A percentile compares a stretch with the other conserved stretches of the same genome.
Conservation (phyloP, 2,888 invertebrate genomes). For the Stenodera caucasica region DNA sequence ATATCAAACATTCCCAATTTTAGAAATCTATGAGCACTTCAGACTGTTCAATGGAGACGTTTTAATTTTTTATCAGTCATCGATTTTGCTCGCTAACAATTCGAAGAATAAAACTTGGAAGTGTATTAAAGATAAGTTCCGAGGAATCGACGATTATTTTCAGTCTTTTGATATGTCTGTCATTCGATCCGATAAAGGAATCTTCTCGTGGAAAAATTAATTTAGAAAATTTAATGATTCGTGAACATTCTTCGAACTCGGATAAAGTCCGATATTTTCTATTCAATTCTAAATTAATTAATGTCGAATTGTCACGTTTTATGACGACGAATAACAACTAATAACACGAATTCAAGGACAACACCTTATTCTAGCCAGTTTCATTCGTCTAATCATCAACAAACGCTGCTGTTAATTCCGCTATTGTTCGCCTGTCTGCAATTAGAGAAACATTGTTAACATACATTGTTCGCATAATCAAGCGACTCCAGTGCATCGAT, state of each 20-base stretch:
- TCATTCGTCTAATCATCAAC: conserved; percentile 9
- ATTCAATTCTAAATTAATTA: neutral
- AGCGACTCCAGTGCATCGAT: neutral
- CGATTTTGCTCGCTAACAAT: no score
- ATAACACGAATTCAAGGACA: neutral
- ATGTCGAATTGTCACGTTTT: neutral
- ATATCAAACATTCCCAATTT: neutral
- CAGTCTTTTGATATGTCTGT: conserved; percentile 12
- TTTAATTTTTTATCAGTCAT: neutral
- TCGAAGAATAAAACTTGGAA: neutral
- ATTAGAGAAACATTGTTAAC: conserved; percentile 13
- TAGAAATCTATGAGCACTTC: neutral
- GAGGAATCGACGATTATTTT: neutral
- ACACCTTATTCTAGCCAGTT: neutral
- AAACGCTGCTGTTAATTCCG: conserved; percentile 9
- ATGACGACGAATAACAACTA: neutral
- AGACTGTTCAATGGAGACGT: neutral
- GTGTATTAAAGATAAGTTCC: neutral
- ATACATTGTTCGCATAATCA: conserved; percentile 10
- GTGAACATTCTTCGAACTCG: conserved; percentile 40
- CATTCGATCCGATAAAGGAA: conserved; percentile 20
- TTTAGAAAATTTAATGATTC: conserved; percentile 41
- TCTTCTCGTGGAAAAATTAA: conserved; percentile 35
- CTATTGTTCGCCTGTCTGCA: conserved; percentile 11
- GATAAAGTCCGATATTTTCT: neutral